Conservation (phyloP, 1,140 invertebrate species). For the Achroia grisella region DNA sequence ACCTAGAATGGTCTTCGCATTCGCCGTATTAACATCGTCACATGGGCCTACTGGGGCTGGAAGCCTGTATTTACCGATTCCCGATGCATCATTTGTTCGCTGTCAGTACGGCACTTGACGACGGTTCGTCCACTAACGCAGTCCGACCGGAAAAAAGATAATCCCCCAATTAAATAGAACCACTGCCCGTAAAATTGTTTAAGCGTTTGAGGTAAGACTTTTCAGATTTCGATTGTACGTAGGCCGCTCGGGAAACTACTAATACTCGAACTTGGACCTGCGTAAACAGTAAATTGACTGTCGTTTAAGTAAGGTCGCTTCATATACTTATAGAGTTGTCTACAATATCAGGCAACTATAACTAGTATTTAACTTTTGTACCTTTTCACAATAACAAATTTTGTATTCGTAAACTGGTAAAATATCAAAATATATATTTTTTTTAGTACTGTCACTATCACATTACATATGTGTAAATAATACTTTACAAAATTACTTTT, state of each 20-base stretch:
- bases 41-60: background rate
- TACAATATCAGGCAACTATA: no score
- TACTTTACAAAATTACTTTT: no score
- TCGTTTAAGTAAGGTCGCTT: no score
- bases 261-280: background rate
- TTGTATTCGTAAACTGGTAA: no score
- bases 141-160: conserved; percentile 52
- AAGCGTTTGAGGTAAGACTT: conserved; percentile 47
- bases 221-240: conserved; percentile 10
- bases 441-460: no score
- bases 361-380: no score
- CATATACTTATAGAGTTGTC: no score
- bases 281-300: background rate
- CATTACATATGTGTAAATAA: no score
- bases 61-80: conserved; percentile 9
- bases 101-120: conserved; percentile 45
- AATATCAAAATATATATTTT: no score
- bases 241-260: background rate
- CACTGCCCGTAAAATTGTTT: conserved; percentile 66
- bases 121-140: conserved; percentile 30
- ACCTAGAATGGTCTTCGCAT: background rate
- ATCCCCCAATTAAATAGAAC: conserved; percentile 64
- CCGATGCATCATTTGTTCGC: conserved; percentile 56
- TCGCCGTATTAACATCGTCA: background rate
- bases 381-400: no score